Base-by-base conservation (phyloP, 92 coral and sea anemone species). In the Porites evermanni region DNA sequence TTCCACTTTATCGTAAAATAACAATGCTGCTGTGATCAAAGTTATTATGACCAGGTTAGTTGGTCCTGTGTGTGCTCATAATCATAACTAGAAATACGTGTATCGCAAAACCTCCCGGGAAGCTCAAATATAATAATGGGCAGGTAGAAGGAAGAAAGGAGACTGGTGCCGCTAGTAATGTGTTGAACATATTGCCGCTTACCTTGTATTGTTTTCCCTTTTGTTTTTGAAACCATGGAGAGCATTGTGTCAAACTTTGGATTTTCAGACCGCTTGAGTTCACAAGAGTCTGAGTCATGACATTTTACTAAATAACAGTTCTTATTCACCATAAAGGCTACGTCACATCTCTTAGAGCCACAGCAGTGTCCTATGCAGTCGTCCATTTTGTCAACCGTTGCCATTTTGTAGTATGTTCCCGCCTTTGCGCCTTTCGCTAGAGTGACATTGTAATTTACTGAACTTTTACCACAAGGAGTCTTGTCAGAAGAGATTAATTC, bases 271-370 rank as follows among this genome's bases (percentile, higher is more conserved):
- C 91, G 92, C 87, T 95, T 96, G 79, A 95, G 83, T 10, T 53
- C 95, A 78, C 99, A 97, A 8, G 98, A 93, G 23, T 95, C 97
- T 29, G 91, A 78, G 70, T 84, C 90, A 54, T 88, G 74, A 67
- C 99, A 97, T 59, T 93, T 93, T 16, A 97, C 99, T 69, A 97
- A 77, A 74, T 97, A 97, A 77, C 99, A 97, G 63, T 94, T 91
- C 67, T 93, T 90, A 38, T 85, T 91, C 53, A 95, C 93, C 93
- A 97, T 87, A 66, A 97, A 95, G 20, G 99, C 99, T 14, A 95
- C 93, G 77, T 97, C 98, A n/a, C 99, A 97, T 63, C 88, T 94
- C 87, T 91, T 93, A 14, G 94, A 90, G 3, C 81, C 88, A 79
- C 99, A 97, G 74, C 99, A 97, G 32, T 92, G 91, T 6, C 89